These are phyloP conservation scores for Alloscopus bannaensis DNA, from an alignment of 2,888 invertebrate species.

Conservation along the genomic window DNA sequence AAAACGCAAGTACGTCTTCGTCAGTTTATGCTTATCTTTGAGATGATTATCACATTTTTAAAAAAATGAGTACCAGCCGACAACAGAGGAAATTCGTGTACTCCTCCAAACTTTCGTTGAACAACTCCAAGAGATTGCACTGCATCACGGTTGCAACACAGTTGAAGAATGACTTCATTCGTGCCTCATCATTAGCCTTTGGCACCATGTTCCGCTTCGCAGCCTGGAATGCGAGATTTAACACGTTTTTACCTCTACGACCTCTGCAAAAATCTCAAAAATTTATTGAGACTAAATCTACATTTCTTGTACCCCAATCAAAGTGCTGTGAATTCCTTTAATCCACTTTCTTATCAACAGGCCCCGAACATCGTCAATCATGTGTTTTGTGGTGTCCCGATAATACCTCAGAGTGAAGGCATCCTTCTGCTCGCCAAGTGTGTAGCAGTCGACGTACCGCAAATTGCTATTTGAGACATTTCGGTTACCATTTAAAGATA, in stretches of 20 bases:
- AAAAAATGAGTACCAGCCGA: slow-evolving; percentile 80
- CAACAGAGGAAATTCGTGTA: slow-evolving; percentile 87
- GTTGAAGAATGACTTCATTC: slow-evolving; percentile 87
- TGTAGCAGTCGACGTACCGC: slow-evolving; percentile 80
- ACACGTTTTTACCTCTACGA: slow-evolving; percentile 29
- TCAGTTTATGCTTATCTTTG: no score
- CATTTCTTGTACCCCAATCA: slow-evolving; percentile 77
- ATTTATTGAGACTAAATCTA: slow-evolving; percentile 13
- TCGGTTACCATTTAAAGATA: not conserved
- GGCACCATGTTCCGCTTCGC: slow-evolving; percentile 78
- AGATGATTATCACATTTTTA: no score
- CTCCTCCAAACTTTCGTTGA: slow-evolving; percentile 86
- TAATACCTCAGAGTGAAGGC: slow-evolving; percentile 84
- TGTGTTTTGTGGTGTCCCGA: slow-evolving; percentile 78
- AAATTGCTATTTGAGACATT: slow-evolving; percentile 77
- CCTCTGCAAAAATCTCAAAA: no score
- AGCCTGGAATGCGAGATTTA: slow-evolving; percentile 54
- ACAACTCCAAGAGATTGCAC: slow-evolving; percentile 87
- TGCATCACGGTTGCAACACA: slow-evolving; percentile 92
- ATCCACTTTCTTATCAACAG: slow-evolving; percentile 83
- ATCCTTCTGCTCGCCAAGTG: slow-evolving; percentile 79
- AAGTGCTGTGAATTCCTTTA: slow-evolving; percentile 81
- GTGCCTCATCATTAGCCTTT: slow-evolving; percentile 80
- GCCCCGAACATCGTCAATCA: slow-evolving; percentile 83
- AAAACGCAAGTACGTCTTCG: not conserved